Conservation (phyloP, 2,888 invertebrate species). For the Onchidella celtica region DNA sequence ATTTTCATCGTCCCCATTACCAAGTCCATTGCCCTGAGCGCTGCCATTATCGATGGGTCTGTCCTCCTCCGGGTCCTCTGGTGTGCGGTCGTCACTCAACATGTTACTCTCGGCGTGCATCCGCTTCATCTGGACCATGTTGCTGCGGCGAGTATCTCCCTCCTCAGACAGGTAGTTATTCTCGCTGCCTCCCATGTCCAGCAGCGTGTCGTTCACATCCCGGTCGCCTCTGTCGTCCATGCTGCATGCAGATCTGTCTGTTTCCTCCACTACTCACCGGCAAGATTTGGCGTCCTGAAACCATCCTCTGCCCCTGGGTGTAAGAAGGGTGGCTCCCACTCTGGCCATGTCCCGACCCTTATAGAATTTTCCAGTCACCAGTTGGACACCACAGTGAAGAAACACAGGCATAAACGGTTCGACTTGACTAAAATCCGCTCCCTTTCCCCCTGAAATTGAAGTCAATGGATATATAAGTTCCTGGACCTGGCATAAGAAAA, state of each 20-base stretch:
- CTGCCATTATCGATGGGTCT: neutral
- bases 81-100: constrained; percentile 1
- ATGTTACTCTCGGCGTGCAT: constrained; percentile 19
- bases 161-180: constrained; percentile 2
- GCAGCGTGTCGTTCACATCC: constrained; percentile 4
- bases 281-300: neutral
- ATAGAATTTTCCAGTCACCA: too few species aligned
- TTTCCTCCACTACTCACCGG: too few species aligned
- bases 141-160: neutral
- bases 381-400: too few species aligned
- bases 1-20: neutral
- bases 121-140: constrained; percentile 32
- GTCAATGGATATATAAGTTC: too few species aligned
- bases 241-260: neutral
- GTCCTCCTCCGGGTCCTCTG: constrained; percentile 19
- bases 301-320: neutral
- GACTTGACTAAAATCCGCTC: too few species aligned
- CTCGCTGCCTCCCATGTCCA: constrained; percentile 32
- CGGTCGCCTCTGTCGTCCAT: constrained; percentile 3
- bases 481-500: too few species aligned
- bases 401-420: too few species aligned
- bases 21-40: neutral
- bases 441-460: too few species aligned
- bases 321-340: too few species aligned
- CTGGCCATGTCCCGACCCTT: too few species aligned